A percentile compares a stretch with the other conserved stretches of the same genome.
phyloP scores from a whole-genome alignment of 2,888 invertebrate genomes.

The Seladonia tumulorum region DNA sequence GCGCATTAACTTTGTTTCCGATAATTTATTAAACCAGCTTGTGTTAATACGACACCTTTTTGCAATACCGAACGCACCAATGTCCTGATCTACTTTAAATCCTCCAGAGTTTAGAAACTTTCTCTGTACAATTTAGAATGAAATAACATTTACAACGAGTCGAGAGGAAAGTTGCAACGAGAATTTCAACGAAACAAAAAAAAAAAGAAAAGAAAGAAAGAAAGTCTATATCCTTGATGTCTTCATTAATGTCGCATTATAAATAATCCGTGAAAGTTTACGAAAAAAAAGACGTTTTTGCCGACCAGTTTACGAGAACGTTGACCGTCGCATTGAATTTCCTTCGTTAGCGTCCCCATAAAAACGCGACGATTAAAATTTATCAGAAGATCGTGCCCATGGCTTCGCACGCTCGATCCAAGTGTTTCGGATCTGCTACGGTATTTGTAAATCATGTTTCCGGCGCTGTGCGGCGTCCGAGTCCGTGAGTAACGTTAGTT shows the following conservation, averaged over 20 bases:
- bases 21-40: too few relatives aligned
- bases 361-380: background rate
- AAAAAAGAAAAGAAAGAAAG: background rate
- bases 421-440: too few relatives aligned
- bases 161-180: background rate
- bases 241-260: background rate
- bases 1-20: too few relatives aligned
- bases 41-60: too few relatives aligned
- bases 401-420: background rate
- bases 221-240: background rate
- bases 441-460: background rate
- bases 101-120: background rate
- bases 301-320: background rate
- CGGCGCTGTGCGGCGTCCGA: background rate
- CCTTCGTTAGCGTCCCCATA: background rate
- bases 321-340: background rate
- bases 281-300: background rate
- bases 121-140: background rate
- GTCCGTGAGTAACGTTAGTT: conserved; percentile 35
- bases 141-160: background rate
- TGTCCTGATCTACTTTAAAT: too few relatives aligned
- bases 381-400: background rate
- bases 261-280: background rate
- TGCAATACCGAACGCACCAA: too few relatives aligned
- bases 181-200: too few relatives aligned